Conservation (phyloP, 2,797 vertebrate species). For the Acanthopagrus latus region DNA sequence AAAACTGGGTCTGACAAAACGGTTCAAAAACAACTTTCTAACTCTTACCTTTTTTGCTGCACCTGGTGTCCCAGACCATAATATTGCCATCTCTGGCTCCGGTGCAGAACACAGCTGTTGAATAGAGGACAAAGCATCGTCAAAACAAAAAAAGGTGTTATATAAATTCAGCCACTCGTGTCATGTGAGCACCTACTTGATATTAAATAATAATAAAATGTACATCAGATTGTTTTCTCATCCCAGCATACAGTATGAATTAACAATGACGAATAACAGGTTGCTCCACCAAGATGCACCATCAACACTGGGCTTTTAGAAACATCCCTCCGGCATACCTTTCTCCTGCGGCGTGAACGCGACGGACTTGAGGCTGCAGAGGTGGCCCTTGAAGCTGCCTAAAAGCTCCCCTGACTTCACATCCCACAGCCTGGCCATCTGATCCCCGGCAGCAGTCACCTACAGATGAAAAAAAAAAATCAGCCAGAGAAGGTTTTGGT, state of each 20-base stretch:
- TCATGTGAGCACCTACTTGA: background rate
- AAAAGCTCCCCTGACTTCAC: slow-evolving; percentile 90
- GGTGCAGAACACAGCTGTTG: slow-evolving; percentile 94
- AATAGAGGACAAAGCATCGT: slow-evolving; percentile 19
- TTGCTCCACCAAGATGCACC: background rate
- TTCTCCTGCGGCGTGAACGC: slow-evolving; percentile 92
- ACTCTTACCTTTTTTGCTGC: slow-evolving; percentile 94
- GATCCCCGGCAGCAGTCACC: slow-evolving; percentile 98
- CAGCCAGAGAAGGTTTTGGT: background rate
- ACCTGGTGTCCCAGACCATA: slow-evolving; percentile 98
- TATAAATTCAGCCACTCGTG: no score
- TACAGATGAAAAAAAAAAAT: slow-evolving; percentile 61
- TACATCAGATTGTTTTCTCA: no score
- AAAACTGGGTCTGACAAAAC: background rate
- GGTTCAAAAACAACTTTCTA: background rate
- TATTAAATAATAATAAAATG: background rate
- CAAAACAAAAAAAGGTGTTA: background rate
- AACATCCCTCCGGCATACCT: slow-evolving; percentile 74
- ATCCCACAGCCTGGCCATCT: slow-evolving; percentile 96
- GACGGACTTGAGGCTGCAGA: slow-evolving; percentile 97
- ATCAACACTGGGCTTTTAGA: background rate
- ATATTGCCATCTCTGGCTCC: slow-evolving; percentile 98
- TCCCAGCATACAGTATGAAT: background rate
- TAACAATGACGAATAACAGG: background rate
- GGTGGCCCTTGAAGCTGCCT: slow-evolving; percentile 95